phyloP scores from a whole-genome alignment of 2,888 invertebrate genomes.

The Smittia aterrima region DNA sequence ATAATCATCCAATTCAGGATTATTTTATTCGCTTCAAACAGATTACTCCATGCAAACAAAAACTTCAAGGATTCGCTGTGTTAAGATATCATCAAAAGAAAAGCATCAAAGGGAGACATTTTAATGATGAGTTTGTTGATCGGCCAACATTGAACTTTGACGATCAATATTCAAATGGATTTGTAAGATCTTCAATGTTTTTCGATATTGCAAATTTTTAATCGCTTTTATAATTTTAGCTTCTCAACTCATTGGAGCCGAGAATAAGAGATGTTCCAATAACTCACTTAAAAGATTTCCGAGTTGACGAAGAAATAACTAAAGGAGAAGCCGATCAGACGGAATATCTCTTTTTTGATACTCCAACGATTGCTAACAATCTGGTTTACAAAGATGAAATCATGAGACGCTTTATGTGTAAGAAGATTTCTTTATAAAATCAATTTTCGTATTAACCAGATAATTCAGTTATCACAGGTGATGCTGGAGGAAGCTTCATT shows the following conservation, averaged over 20 bases:
- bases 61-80: conserved; percentile 17
- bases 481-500: conserved; percentile 43
- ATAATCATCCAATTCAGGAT: conserved; percentile 48
- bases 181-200: neutral
- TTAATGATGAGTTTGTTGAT: neutral
- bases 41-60: conserved; percentile 45
- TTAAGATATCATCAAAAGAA: conserved; percentile 19
- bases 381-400: neutral
- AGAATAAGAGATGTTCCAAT: neutral
- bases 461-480: neutral
- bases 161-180: conserved; percentile 19
- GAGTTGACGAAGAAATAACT: neutral
- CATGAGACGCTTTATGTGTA: no score
- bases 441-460: neutral
- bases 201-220: no score
- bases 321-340: neutral
- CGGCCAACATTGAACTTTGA: neutral
- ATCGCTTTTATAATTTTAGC: neutral
- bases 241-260: neutral
- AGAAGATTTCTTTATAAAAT: neutral
- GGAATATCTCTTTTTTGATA: conserved; percentile 15
- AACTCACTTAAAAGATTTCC: neutral
- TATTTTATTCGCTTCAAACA: conserved; percentile 56
- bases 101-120: neutral
- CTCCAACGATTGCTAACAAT: neutral